Evolutionary conservation across 92 coral and sea anemone species (phyloP).

Genomic region (Virgularia gustaviana): DNA sequence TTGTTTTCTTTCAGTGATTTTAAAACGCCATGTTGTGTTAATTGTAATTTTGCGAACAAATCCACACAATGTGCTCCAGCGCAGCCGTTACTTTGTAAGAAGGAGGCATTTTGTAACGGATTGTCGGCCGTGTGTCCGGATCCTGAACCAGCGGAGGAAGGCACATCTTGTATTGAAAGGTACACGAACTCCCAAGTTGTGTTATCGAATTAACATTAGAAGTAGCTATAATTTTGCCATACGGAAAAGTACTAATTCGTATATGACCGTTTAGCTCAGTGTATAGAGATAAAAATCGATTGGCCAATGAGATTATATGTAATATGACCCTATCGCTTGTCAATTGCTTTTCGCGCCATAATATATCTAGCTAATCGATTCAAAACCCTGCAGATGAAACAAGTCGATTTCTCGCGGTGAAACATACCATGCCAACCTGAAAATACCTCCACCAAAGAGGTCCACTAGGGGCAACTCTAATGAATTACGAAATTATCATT

Average conservation of each 20-base stretch:
- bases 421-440: no score
- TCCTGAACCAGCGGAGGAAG: constrained; percentile 55
- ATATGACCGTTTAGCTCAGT: not conserved
- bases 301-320: no score
- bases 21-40: constrained; percentile 72
- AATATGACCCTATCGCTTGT: no score
- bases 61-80: constrained; percentile 58
- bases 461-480: no score
- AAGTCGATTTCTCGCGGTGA: no score
- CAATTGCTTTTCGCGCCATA: no score
- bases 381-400: no score
- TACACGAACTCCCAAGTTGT: constrained; percentile 10
- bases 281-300: no score
- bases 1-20: constrained; percentile 53
- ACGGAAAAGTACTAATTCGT: no score
- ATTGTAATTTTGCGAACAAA: constrained; percentile 46
- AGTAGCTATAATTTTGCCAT: no score
- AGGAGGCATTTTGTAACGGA: constrained; percentile 54
- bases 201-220: not conserved
- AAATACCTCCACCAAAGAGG: no score
- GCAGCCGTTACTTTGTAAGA: constrained; percentile 61
- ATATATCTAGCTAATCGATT: no score
- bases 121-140: constrained; percentile 48
- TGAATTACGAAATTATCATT: not conserved
- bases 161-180: constrained; percentile 77